Evolutionary conservation across 2,113 vertebrate genomes (phyloP).

Genomic region (Caracal caracal): DNA sequence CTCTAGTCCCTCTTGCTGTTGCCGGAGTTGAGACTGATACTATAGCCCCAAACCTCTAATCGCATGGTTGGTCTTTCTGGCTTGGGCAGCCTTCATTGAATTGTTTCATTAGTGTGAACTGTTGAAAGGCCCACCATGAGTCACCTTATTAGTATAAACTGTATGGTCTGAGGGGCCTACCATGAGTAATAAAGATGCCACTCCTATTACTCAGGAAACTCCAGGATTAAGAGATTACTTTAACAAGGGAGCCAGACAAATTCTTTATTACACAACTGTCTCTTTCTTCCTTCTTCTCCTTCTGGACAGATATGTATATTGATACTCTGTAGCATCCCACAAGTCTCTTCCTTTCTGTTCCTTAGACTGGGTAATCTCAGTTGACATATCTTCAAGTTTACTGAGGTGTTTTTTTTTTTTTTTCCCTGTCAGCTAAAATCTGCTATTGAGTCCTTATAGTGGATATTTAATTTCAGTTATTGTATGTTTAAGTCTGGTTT

Average conservation of each 20-base stretch:
- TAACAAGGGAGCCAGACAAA: neutral
- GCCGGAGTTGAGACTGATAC: neutral
- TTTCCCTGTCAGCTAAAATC: neutral
- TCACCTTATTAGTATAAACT: neutral
- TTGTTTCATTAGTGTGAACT: neutral
- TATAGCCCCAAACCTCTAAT: neutral
- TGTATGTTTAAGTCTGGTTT: neutral
- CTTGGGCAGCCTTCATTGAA: neutral
- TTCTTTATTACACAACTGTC: neutral
- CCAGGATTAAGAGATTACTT: neutral
- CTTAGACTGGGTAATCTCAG: neutral
- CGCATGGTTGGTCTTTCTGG: neutral
- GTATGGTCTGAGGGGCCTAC: neutral
- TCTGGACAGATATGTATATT: neutral
- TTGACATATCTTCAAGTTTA: neutral
- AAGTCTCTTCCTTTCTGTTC: neutral
- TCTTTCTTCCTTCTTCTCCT: neutral
- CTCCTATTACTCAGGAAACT: neutral
- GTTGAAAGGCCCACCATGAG: neutral
- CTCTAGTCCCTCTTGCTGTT: neutral
- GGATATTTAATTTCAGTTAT: neutral
- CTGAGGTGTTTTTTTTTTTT: neutral
- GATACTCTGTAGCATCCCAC: neutral
- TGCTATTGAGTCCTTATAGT: neutral
- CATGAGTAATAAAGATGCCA: neutral